phyloP scores from a whole-genome alignment of 2,888 invertebrate genomes.

The Phalera bucephala region DNA sequence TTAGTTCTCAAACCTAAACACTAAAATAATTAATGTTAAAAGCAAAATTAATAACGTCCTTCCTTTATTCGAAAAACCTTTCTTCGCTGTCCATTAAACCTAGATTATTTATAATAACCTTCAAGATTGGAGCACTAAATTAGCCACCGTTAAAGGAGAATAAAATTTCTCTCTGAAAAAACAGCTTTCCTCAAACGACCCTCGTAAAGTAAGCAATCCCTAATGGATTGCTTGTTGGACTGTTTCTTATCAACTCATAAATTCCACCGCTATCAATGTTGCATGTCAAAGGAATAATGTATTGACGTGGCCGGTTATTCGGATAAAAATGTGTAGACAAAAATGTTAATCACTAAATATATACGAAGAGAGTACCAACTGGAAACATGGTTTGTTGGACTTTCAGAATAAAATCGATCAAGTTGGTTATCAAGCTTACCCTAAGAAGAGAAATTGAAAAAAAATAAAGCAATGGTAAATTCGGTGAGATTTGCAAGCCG shows the following conservation, averaged over 20 bases:
- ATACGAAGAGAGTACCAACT: too few species aligned
- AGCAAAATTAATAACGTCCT: constrained; percentile 2
- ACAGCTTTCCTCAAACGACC: not conserved
- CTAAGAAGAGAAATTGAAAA: too few species aligned
- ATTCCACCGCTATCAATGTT: constrained; percentile 51
- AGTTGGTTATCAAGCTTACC: too few species aligned
- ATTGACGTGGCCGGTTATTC: constrained; percentile 40
- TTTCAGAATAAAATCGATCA: too few species aligned
- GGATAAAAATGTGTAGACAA: constrained; percentile 18
- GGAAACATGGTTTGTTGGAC: too few species aligned
- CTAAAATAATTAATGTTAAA: not conserved
- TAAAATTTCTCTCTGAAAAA: constrained; percentile 3
- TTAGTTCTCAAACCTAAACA: too few species aligned
- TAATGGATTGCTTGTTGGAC: too few species aligned
- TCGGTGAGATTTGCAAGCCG: too few species aligned
- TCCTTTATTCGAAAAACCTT: constrained; percentile 9
- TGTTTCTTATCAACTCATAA: constrained; percentile 68
- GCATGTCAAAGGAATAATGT: constrained; percentile 49
- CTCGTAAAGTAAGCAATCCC: constrained; percentile 52
- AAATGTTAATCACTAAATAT: not conserved
- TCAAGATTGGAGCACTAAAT: constrained; percentile 22
- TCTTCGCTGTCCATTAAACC: constrained; percentile 12
- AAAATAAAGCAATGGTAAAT: too few species aligned
- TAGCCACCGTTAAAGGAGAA: constrained; percentile 13
- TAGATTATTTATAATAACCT: constrained; percentile 19